A percentile compares a stretch with the other conserved stretches of the same genome.
Evolutionary conservation across 2,888 invertebrate species (phyloP).

Genomic region (Perithous albicinctus): DNA sequence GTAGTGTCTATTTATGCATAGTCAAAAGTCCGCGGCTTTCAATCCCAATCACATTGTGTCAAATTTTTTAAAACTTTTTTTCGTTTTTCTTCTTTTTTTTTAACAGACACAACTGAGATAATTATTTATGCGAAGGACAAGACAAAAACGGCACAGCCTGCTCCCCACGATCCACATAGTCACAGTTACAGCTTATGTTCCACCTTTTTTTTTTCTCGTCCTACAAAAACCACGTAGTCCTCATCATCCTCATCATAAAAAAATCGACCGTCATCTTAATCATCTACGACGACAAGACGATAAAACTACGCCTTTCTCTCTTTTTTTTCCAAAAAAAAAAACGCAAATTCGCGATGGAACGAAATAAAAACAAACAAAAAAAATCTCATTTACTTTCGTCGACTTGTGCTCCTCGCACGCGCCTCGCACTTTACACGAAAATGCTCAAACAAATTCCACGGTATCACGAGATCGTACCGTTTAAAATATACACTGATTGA

Average conservation of each 20-base stretch:
- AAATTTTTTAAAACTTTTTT: constrained; percentile 46
- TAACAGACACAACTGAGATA: constrained; percentile 7
- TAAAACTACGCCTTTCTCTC: constrained; percentile 53
- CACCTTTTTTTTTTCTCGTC: constrained; percentile 72
- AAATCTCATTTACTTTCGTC: constrained; percentile 66
- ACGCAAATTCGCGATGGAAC: constrained; percentile 38
- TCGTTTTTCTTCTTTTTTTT: constrained; percentile 59
- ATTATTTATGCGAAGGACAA: constrained; percentile 38
- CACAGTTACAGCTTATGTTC: constrained; percentile 84
- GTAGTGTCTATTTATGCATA: constrained; percentile 67
- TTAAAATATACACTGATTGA: constrained; percentile 80
- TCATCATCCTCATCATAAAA: constrained; percentile 65
- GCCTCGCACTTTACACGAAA: constrained; percentile 63
- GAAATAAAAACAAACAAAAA: constrained; percentile 38
- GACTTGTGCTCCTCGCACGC: constrained; percentile 69
- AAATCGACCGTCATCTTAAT: constrained; percentile 38
- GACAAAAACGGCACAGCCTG: constrained; percentile 79
- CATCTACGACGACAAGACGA: constrained; percentile 51
- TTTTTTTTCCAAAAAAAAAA: too few species aligned
- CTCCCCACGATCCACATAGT: constrained; percentile 84
- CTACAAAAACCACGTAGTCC: constrained; percentile 62
- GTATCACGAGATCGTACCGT: constrained; percentile 77
- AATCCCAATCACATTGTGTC: constrained; percentile 32
- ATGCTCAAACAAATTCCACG: constrained; percentile 66
- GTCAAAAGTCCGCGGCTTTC: constrained; percentile 20